These are phyloP conservation scores for Plestiodon gilberti DNA, from an alignment of 2,113 vertebrate species.

Conservation along the genomic window DNA sequence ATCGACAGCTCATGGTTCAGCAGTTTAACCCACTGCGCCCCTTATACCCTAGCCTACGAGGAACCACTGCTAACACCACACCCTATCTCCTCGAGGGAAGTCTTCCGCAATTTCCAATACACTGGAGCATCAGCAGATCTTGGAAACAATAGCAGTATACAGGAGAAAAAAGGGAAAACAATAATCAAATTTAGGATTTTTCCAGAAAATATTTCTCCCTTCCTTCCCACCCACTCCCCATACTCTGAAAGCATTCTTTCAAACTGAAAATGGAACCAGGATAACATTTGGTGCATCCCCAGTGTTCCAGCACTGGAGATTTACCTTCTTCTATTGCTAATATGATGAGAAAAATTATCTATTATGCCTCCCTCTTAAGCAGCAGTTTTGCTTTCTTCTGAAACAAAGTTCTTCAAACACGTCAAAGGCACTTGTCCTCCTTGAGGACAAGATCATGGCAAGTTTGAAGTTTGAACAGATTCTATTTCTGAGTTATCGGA, in stretches of 20 bases:
- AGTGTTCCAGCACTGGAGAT: not conserved
- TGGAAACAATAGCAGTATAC: not conserved
- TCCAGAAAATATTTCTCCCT: not conserved
- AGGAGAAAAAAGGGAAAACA: not conserved
- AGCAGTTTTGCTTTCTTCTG: not conserved
- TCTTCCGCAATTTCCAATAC: no score
- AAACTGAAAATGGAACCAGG: not conserved
- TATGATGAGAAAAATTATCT: not conserved
- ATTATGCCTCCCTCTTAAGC: not conserved
- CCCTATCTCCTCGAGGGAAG: no score
- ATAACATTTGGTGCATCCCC: not conserved
- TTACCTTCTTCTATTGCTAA: not conserved
- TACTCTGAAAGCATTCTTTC: not conserved
- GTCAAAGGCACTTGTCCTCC: not conserved
- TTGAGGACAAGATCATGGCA: slow-evolving; percentile 10
- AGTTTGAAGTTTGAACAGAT: slow-evolving; percentile 4
- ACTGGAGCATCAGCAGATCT: not conserved
- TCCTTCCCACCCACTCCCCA: not conserved
- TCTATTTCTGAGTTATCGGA: slow-evolving; percentile 12
- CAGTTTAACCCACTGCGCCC: no score
- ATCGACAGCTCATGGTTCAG: no score
- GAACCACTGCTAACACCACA: no score
- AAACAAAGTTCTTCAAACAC: slow-evolving; percentile 7
- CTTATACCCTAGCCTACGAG: no score
- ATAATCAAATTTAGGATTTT: not conserved